Percentiles rank a stretch among this genome's conserved stretches.
These are phyloP conservation scores for Syngnathus rostellatus DNA, from an alignment of 2,797 vertebrate species.

Conservation along the genomic window DNA sequence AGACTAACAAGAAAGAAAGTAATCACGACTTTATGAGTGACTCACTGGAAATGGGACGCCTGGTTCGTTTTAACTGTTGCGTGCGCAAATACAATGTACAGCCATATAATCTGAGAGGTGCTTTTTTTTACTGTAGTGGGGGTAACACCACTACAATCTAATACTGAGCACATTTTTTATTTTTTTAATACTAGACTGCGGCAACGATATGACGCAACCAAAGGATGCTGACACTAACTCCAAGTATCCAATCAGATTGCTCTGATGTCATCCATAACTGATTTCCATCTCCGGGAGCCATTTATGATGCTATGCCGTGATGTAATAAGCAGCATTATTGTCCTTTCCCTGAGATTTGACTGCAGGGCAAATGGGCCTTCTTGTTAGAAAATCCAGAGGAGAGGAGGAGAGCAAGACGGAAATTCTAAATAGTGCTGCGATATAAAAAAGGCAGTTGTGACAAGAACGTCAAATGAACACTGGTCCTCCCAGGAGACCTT, in stretches of 20 bases:
- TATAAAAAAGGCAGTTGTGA: constrained; percentile 33
- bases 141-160: no score
- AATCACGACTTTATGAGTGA: not conserved
- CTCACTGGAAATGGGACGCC: not conserved
- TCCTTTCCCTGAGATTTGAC: not conserved
- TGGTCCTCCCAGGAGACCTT: constrained; percentile 44
- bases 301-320: not conserved
- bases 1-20: not conserved
- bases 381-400: constrained; percentile 29
- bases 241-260: not conserved
- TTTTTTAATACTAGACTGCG: no score
- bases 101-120: not conserved
- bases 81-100: constrained; percentile 28
- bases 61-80: not conserved
- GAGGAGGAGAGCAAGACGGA: constrained; percentile 2
- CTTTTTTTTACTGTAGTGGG: no score
- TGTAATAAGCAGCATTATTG: not conserved
- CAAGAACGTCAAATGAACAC: constrained; percentile 36
- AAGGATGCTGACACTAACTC: no score
- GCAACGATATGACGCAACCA: no score
- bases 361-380: not conserved
- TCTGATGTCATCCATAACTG: not conserved
- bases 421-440: not conserved
- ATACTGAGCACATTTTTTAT: no score
- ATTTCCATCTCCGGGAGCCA: not conserved